A percentile compares a stretch with the other conserved stretches of the same genome.
These are phyloP conservation scores for Suricata suricatta DNA, from an alignment of 2,113 vertebrate species.

Conservation along the genomic window DNA sequence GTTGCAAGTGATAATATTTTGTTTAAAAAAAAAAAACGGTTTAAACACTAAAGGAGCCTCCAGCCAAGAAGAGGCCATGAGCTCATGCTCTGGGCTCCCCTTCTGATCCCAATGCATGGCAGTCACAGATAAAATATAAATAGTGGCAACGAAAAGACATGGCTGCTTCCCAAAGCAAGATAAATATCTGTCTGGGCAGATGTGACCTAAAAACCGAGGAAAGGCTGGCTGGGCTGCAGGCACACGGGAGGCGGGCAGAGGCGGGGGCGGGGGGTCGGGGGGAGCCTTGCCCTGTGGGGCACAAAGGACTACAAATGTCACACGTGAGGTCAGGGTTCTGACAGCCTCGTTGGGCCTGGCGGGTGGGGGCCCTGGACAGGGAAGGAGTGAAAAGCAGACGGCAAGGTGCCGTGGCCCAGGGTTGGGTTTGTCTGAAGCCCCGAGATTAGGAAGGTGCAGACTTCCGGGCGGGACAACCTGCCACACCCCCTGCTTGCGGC, in stretches of 20 bases:
- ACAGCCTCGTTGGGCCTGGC: background rate
- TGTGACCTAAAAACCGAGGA: background rate
- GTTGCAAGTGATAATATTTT: background rate
- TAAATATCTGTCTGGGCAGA: background rate
- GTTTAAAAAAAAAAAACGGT: background rate
- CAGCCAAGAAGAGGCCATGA: background rate
- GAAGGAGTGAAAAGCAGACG: background rate
- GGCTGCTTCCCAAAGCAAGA: constrained; percentile 16
- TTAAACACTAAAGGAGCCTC: background rate
- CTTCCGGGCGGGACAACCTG: background rate
- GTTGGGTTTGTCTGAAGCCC: background rate
- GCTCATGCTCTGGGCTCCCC: background rate
- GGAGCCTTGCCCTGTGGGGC: too few species aligned
- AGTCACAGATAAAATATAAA: constrained; percentile 31
- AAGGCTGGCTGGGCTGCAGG: background rate
- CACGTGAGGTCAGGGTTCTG: background rate
- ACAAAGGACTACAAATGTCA: background rate
- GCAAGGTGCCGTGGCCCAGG: background rate
- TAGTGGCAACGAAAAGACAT: background rate
- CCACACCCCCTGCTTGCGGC: background rate
- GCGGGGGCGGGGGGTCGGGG: too few species aligned
- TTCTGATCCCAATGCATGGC: background rate
- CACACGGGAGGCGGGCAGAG: background rate
- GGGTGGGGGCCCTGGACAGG: background rate
- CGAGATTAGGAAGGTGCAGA: too few species aligned